Evolutionary conservation across 1,140 invertebrate species (phyloP).

Genomic region (Asobara japonica): DNA sequence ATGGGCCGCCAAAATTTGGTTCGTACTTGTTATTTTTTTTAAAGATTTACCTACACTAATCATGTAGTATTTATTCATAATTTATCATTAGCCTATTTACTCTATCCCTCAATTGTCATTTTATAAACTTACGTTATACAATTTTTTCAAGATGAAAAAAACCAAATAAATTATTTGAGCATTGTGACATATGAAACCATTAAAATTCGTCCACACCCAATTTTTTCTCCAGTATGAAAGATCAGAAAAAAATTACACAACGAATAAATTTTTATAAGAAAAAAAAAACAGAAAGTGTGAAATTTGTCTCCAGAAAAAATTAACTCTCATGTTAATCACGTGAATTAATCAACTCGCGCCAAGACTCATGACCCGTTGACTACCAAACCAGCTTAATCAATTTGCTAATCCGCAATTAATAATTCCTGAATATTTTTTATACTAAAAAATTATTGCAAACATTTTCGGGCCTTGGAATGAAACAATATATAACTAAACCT

Average conservation of each 20-base stretch:
- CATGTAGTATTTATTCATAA: neutral
- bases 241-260: neutral
- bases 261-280: too few relatives aligned
- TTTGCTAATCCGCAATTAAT: too few relatives aligned
- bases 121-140: too few relatives aligned
- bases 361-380: neutral
- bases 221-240: neutral
- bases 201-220: neutral
- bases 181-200: neutral
- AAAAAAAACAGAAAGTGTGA: neutral
- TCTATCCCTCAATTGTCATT: neutral
- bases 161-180: neutral
- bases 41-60: neutral
- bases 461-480: neutral
- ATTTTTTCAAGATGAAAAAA: too few relatives aligned
- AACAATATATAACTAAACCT: neutral
- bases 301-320: too few relatives aligned
- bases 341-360: neutral
- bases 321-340: neutral
- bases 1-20: constrained; percentile 45
- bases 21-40: constrained; percentile 27
- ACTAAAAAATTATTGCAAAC: neutral
- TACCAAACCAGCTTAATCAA: neutral
- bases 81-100: neutral
- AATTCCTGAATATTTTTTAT: neutral